Base-by-base conservation (phyloP, 2,888 invertebrate species). In the Volucella inflata region DNA sequence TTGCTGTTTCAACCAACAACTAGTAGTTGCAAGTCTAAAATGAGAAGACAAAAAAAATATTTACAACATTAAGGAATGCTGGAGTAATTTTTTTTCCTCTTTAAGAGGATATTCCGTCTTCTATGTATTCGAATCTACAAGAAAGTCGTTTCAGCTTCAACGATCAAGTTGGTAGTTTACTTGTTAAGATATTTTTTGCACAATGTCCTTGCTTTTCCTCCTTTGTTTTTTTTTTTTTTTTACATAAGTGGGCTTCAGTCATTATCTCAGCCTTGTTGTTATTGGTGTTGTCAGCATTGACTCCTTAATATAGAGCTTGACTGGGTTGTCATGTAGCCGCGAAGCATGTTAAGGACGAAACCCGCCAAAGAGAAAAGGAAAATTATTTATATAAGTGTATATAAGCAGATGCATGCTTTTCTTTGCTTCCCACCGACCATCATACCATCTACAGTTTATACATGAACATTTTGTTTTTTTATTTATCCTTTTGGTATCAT, bases 201-300 rank as follows among this genome's bases (percentile, higher is more conserved):
- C 30, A 30, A 30, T 30, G 30, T 30, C 4, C 30, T 59, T 6
- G 10, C 14, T 16, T 36, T 36, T 11, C 21, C n/a, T n/a, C 12
- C 59, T 17, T n/a, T 50, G n/a, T 40, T 10, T 2, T 72, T n/a
- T 12, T 51, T 50, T 14, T 38, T 30, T 8, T 30, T 74, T n/a
- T 21, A 6, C 30, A 30, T 30, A 30, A 30, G 30, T 30, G 30
- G 30, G 30, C 30, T 30, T 6, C 30, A 30, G 30, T 30, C 30
- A 30, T 30, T 30, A 30, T 30, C 30, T 30, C 30, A 6, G 30
- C 30, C 2, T 38, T 51, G 38, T 30, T 36, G 38, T 48, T 48
- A 55, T 74, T 65, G 46, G 38, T 65, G 14, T 48, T 65, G 74
- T 74, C 74, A 74, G 40, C 74, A 38, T 53, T 55, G 51, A 72